Evolutionary conservation across 2,113 vertebrate genomes (phyloP), one percentile per base, ranked within the genome.

Genomic region (Chaenocephalus aceratus): DNA sequence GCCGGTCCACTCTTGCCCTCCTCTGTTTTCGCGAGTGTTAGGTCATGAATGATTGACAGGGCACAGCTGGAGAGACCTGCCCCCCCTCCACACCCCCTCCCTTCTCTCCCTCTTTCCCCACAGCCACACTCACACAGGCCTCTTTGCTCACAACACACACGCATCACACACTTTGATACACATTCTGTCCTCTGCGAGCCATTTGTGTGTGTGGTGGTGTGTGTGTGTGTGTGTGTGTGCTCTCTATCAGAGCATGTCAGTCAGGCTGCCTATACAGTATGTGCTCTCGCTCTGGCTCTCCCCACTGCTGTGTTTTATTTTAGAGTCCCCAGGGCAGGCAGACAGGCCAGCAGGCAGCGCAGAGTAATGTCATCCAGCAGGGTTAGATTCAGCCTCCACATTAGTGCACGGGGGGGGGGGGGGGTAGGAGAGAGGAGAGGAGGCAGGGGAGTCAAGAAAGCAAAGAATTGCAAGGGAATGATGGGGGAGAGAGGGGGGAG

Each of bases 1-100:
- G 70, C 77, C 81, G 76, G 83, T 90, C 89, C 85, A 87, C 86
- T n/a, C 83, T 86, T 82, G 77, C 77, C 87, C 89, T 92, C 84
- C 84, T 74, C 85, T 86, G 84, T 87, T 90, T 87, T 87, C 79
- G 89, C 4, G 49, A 84, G 85, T 86, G 84, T 91, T 78, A 81
- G 92, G 92, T 91, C 91, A 89, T 89, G 66, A 88, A 91, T 91
- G 93, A 94, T 93, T 94, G 93, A 94, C 93, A 92, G 89, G 91
- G 59, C 91, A 85, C 92, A 93, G 93, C 92, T 94, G 92, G 92
- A 88, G 83, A 90, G 60, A 62, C 83, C 67, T 78, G 83, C 87
- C n/a, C 62, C 68, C 59, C 67, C 15, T 48, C 53, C 23, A 6
- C 63, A 36, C 36, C 16, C 34, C 16, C 61, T 5, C 61, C 53